Conservation (phyloP, 1,140 invertebrate species). For the Orius laevigatus region DNA sequence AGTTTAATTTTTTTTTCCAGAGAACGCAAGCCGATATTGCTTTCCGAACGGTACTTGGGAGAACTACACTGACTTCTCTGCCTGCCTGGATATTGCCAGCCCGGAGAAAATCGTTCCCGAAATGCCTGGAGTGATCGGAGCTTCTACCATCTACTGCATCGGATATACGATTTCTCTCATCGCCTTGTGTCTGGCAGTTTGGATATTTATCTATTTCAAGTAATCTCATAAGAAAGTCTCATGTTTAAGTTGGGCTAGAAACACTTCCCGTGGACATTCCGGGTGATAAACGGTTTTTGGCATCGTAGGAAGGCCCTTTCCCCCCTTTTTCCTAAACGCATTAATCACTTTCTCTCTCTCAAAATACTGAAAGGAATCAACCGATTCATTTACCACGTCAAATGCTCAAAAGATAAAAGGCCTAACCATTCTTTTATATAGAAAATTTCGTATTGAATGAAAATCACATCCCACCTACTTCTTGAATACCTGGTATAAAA, state of each 20-base stretch:
- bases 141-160: conserved; percentile 50
- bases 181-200: conserved; percentile 54
- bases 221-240: conserved; percentile 27
- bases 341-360: too few species aligned
- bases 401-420: too few species aligned
- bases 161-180: conserved; percentile 62
- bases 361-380: too few species aligned
- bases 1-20: conserved; percentile 23
- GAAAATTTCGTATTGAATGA: too few species aligned
- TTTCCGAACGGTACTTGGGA: conserved; percentile 30
- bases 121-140: conserved; percentile 33
- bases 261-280: too few species aligned
- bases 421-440: too few species aligned
- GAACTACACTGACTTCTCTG: conserved; percentile 28
- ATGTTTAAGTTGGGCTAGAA: too few species aligned
- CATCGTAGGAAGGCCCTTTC: too few species aligned
- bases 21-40: conserved; percentile 32
- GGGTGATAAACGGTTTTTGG: too few species aligned
- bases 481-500: background rate
- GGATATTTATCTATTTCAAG: conserved; percentile 73
- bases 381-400: too few species aligned
- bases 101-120: background rate
- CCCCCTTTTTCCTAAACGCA: too few species aligned
- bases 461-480: too few species aligned
- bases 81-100: conserved; percentile 23